A percentile compares a stretch with the other conserved stretches of the same genome.
Conservation (phyloP, 1,140 invertebrate genomes). For the Bombus waltoni region DNA sequence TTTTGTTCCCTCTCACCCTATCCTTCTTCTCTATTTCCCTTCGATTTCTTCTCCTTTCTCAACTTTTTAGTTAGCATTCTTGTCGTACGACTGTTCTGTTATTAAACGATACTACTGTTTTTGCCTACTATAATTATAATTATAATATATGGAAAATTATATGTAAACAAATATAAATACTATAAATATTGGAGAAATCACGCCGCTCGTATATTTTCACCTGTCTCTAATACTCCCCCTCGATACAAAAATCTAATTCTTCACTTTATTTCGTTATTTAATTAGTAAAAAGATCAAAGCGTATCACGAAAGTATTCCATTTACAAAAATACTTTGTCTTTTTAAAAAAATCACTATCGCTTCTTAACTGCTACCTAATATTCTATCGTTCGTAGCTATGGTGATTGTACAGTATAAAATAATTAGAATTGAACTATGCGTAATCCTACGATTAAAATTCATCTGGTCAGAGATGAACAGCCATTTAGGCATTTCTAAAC, state of each 20-base stretch:
- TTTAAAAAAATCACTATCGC: too few relatives aligned
- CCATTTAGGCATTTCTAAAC: too few relatives aligned
- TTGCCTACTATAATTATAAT: conserved; percentile 69
- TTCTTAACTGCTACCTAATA: too few relatives aligned
- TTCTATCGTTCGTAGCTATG: background rate
- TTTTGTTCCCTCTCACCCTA: conserved; percentile 8
- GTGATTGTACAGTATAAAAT: background rate
- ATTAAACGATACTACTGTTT: conserved; percentile 69
- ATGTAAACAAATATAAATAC: conserved; percentile 73
- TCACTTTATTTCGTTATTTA: background rate
- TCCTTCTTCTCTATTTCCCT: background rate
- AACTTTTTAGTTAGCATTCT: conserved; percentile 14
- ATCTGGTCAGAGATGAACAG: background rate
- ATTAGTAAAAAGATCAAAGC: background rate
- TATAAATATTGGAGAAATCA: conserved; percentile 65
- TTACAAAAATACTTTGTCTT: too few relatives aligned
- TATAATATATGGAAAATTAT: conserved; percentile 72
- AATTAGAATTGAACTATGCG: background rate
- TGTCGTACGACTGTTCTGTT: conserved; percentile 58
- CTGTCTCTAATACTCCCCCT: background rate
- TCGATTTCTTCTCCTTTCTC: conserved; percentile 28
- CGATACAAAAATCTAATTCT: background rate
- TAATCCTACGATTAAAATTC: background rate
- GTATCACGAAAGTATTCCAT: background rate
- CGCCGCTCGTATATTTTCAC: background rate